phyloP scores from a whole-genome alignment of 2,113 vertebrate genomes.

The Rhabdomys dilectus region DNA sequence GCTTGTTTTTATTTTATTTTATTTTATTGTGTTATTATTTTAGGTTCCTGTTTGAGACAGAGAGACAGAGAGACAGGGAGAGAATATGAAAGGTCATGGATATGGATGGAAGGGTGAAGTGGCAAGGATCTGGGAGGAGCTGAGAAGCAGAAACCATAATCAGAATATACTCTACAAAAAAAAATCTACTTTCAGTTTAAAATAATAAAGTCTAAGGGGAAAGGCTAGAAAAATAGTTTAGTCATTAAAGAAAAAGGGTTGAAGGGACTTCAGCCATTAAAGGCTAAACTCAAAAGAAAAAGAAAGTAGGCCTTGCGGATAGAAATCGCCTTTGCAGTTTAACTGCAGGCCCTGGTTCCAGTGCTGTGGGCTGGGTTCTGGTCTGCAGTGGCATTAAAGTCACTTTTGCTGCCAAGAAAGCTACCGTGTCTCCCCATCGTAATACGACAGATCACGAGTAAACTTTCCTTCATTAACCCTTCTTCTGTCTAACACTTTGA shows the following conservation, averaged over 20 bases:
- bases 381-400: not conserved
- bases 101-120: not conserved
- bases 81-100: not conserved
- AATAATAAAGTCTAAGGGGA: not conserved
- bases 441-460: not conserved
- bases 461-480: not conserved
- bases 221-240: not conserved
- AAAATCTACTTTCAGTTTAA: not conserved
- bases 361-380: not conserved
- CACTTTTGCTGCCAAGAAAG: not conserved
- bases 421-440: not conserved
- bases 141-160: not conserved
- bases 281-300: not conserved
- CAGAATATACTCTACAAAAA: not conserved
- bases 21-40: not conserved
- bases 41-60: not conserved
- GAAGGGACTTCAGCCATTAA: not conserved
- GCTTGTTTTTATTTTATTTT: not conserved
- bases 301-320: not conserved
- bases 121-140: not conserved
- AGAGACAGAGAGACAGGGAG: not conserved
- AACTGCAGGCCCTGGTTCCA: not conserved
- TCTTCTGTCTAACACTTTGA: not conserved
- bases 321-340: not conserved
- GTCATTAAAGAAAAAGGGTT: not conserved